Percentiles rank a stretch among this genome's conserved stretches.
phyloP scores from a whole-genome alignment of 1,140 invertebrate species.

The Neoseiulus cucumeris region DNA sequence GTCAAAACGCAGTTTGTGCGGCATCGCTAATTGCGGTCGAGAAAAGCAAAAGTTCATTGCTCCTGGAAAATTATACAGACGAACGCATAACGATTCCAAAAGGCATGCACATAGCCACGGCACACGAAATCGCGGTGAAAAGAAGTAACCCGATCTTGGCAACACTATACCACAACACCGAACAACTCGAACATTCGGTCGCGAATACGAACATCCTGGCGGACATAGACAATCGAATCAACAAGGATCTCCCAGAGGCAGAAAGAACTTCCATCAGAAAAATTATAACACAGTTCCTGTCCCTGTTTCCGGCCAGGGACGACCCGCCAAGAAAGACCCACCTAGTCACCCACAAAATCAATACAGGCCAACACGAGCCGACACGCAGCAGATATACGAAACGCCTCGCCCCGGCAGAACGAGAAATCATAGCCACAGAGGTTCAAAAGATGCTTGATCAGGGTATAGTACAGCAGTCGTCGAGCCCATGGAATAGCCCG shows the following conservation, averaged over 20 bases:
- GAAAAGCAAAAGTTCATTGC: too few relatives aligned
- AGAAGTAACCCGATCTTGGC: too few relatives aligned
- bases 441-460: conserved; percentile 23
- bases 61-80: too few relatives aligned
- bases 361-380: conserved; percentile 20
- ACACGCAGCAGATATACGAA: conserved; percentile 13
- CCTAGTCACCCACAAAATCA: conserved; percentile 21
- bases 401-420: background rate
- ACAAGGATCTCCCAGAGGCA: too few relatives aligned
- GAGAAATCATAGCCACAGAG: background rate
- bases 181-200: too few relatives aligned
- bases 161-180: background rate
- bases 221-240: too few relatives aligned
- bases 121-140: too few relatives aligned
- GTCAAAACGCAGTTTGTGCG: too few relatives aligned
- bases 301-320: background rate
- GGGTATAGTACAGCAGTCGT: conserved; percentile 25
- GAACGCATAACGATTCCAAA: too few relatives aligned
- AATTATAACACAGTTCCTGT: background rate
- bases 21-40: too few relatives aligned
- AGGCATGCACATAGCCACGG: too few relatives aligned
- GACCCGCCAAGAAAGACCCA: background rate
- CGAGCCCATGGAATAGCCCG: conserved; percentile 28
- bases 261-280: background rate
- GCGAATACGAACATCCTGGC: too few relatives aligned